A percentile compares a stretch with the other conserved stretches of the same genome.
phyloP scores from a whole-genome alignment of 2,113 vertebrate species.

The Sceloporus undulatus region DNA sequence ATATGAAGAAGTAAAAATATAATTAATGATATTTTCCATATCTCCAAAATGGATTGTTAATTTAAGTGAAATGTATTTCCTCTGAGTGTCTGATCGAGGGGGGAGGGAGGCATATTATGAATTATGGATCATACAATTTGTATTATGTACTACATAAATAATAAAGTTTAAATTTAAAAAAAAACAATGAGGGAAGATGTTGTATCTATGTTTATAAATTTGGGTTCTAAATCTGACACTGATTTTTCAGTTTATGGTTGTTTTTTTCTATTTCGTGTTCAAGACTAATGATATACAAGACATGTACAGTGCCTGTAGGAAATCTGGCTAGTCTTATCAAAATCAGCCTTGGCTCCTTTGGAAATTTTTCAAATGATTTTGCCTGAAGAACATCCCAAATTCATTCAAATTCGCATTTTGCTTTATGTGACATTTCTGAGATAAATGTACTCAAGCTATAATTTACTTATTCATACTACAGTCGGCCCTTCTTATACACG shows the following conservation, averaged over 20 bases:
- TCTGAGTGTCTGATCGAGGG: too few species aligned
- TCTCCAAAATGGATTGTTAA: too few species aligned
- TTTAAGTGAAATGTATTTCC: too few species aligned
- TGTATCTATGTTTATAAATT: not conserved
- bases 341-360: not conserved
- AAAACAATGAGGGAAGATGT: not conserved
- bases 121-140: too few species aligned
- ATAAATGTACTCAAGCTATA: not conserved
- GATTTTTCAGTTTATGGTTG: slow-evolving; percentile 16
- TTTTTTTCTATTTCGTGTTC: not conserved
- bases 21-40: too few species aligned
- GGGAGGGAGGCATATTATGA: too few species aligned
- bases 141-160: too few species aligned
- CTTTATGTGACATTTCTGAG: not conserved
- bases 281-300: not conserved
- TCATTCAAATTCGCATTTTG: not conserved
- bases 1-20: too few species aligned
- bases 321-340: not conserved
- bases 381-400: not conserved
- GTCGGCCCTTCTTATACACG: too few species aligned
- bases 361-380: not conserved
- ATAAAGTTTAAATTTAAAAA: too few species aligned
- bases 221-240: slow-evolving; percentile 14
- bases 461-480: not conserved
- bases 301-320: too few species aligned